Evolutionary conservation across 2,888 invertebrate species (phyloP).

Genomic region (Drosophila nr. perissopoda): DNA sequence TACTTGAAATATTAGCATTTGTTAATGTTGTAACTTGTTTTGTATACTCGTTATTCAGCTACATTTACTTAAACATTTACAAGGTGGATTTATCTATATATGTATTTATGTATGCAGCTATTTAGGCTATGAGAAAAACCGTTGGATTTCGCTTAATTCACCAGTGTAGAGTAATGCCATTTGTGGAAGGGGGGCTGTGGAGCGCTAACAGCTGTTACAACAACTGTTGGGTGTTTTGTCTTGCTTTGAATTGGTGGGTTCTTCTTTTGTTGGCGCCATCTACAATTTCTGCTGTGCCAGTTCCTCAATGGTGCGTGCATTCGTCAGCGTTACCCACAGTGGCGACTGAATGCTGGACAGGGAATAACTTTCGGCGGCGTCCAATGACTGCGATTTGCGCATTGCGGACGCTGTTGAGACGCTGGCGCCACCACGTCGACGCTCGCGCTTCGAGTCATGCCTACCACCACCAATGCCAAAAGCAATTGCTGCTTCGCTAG

Average conservation of each 20-base stretch:
- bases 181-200: neutral
- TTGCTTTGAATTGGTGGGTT: conserved; percentile 23
- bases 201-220: conserved; percentile 32
- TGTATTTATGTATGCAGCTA: neutral
- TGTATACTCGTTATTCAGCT: conserved; percentile 15
- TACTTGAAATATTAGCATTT: conserved; percentile 38
- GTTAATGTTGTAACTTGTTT: conserved; percentile 45
- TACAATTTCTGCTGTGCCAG: conserved; percentile 78
- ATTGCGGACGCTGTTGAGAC: conserved; percentile 42
- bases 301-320: conserved; percentile 87
- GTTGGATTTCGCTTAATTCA: conserved; percentile 32
- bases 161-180: neutral
- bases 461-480: conserved; percentile 45
- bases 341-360: conserved; percentile 89
- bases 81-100: conserved; percentile 22
- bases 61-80: conserved; percentile 43
- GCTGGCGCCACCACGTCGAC: conserved; percentile 29
- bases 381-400: conserved; percentile 79
- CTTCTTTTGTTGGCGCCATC: neutral
- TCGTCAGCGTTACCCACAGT: conserved; percentile 92
- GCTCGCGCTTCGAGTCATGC: conserved; percentile 53
- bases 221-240: neutral
- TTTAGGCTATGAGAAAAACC: conserved; percentile 43
- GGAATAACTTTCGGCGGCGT: conserved; percentile 75
- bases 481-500: conserved; percentile 51